A percentile compares a stretch with the other conserved stretches of the same genome.
Conservation (phyloP, 2,797 vertebrate genomes). For the Crenichthys baileyi region DNA sequence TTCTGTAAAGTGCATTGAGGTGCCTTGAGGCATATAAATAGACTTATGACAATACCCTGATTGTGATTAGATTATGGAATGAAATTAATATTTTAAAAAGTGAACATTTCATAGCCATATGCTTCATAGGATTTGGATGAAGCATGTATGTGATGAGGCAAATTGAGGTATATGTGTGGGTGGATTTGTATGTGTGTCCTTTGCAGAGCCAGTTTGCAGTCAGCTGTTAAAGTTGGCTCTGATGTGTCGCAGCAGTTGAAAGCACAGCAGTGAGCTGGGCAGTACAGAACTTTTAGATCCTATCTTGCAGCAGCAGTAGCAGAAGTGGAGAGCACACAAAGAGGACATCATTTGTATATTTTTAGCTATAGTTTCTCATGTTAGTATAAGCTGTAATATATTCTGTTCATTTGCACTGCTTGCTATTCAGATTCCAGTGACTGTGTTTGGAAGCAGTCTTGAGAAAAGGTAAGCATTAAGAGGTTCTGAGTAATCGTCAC, state of each 20-base stretch:
- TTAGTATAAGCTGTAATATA: slow-evolving; percentile 25
- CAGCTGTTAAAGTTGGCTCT: slow-evolving; percentile 70
- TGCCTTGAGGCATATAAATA: too few species aligned
- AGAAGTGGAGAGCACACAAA: slow-evolving; percentile 34
- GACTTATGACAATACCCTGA: too few species aligned
- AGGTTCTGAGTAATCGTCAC: neutral
- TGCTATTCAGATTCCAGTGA: slow-evolving; percentile 30
- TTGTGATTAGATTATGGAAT: too few species aligned
- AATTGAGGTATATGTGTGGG: slow-evolving; percentile 1
- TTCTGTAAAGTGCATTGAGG: too few species aligned
- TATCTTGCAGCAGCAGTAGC: slow-evolving; percentile 31
- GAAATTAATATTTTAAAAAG: neutral
- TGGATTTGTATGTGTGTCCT: slow-evolving; percentile 37
- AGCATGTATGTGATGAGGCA: slow-evolving; percentile 9
- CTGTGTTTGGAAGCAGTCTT: slow-evolving; percentile 15
- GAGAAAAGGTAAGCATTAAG: slow-evolving; percentile 49
- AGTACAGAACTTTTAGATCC: slow-evolving; percentile 36
- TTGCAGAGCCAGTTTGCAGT: slow-evolving; percentile 61
- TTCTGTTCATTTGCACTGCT: slow-evolving; percentile 20
- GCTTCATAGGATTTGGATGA: neutral
- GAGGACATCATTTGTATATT: slow-evolving; percentile 7
- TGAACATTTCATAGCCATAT: neutral
- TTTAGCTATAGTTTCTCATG: slow-evolving; percentile 12
- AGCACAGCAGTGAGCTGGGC: slow-evolving; percentile 27
- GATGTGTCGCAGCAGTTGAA: slow-evolving; percentile 43